Evolutionary conservation across 2,797 vertebrate genomes (phyloP).

Genomic region (Microctenopoma steveboyesi): DNA sequence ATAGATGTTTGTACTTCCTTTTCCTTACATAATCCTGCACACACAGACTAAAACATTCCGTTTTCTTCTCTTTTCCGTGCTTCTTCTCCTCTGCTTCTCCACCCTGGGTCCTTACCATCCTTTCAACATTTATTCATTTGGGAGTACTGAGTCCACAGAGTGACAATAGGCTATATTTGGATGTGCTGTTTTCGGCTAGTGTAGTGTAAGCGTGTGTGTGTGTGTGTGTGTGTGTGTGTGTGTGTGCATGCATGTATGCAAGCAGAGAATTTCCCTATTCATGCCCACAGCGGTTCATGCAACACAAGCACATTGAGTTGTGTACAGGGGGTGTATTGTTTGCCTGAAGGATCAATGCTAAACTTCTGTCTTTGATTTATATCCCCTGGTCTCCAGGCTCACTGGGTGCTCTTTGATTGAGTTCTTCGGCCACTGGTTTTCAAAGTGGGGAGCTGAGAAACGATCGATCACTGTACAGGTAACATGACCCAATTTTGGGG

Average conservation of each 20-base stretch:
- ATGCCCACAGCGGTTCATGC: slow-evolving; percentile 40
- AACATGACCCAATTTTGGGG: slow-evolving; percentile 72
- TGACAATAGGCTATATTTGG: slow-evolving; percentile 69
- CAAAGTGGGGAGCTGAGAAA: slow-evolving; percentile 65
- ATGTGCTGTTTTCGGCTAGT: slow-evolving; percentile 36
- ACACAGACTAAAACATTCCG: slow-evolving; percentile 31
- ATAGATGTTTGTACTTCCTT: slow-evolving; percentile 55
- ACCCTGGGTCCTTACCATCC: slow-evolving; percentile 30
- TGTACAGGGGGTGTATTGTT: slow-evolving; percentile 67
- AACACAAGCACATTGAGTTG: slow-evolving; percentile 52
- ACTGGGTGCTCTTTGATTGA: slow-evolving; percentile 70
- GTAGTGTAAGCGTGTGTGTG: slow-evolving; percentile 10
- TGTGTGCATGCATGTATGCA: slow-evolving; percentile 20
- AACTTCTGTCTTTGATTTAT: slow-evolving; percentile 79
- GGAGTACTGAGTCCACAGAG: slow-evolving; percentile 59
- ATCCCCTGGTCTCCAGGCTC: slow-evolving; percentile 59
- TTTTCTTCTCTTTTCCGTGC: slow-evolving; percentile 14
- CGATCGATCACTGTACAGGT: slow-evolving; percentile 72
- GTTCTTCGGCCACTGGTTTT: slow-evolving; percentile 71
- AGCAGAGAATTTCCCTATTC: slow-evolving; percentile 26
- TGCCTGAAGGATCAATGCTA: slow-evolving; percentile 68
- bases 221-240: slow-evolving; percentile 11
- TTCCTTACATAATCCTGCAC: slow-evolving; percentile 47
- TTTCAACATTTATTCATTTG: slow-evolving; percentile 62
- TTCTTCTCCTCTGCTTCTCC: slow-evolving; percentile 19